Base-by-base conservation (phyloP, 1,140 invertebrate genomes). In the Drosophila ambigua region DNA sequence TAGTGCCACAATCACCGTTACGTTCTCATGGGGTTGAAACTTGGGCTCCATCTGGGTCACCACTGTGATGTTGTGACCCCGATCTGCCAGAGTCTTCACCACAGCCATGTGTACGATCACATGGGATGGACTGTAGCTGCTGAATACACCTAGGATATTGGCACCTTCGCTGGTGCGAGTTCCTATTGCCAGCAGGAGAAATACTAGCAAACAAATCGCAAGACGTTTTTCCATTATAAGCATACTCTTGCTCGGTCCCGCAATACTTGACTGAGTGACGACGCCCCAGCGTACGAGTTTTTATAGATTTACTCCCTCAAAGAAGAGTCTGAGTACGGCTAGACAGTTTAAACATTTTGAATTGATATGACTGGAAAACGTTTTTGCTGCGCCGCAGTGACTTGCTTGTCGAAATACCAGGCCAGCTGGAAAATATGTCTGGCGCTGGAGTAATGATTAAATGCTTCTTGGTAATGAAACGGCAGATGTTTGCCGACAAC, bases 91-190 rank as follows among this genome's bases (percentile, higher is more conserved):
- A 0, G 75, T 45, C 49, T 78, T 72, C n/a, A 74, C 62, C 59
- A 90, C 58, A 4, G 90, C 81, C 83, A 90, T 87, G 44, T 91
- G 77, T 0, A 91, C 43, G 15, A 91, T 89, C n/a, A 91, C 62
- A 73, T 91, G 90, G 3, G 90, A 91, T 7, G 69, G 79, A 60
- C 85, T 90, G 41, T 77, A 66, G 11, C 84, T 84, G 0, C 72
- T 76, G 7, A 91, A 90, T 5, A 91, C 50, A 0, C 90, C 90
- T 51, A 91, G 49, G 46, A 91, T 91, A 24, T 91, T 91, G 11
- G 82, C 77, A 0, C 66, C 52, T 35, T 71, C 24, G 2, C 24
- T 24, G 4, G 48, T 35, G 2, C 13, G 5, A 5, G 62, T 4
- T 2, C 31, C 8, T 2, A 20, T 20, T 15, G 66, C 13, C 31